A percentile compares a stretch with the other conserved stretches of the same genome.
These are phyloP conservation scores for Hypanus sabinus DNA, from an alignment of 2,113 vertebrate species.

Conservation along the genomic window DNA sequence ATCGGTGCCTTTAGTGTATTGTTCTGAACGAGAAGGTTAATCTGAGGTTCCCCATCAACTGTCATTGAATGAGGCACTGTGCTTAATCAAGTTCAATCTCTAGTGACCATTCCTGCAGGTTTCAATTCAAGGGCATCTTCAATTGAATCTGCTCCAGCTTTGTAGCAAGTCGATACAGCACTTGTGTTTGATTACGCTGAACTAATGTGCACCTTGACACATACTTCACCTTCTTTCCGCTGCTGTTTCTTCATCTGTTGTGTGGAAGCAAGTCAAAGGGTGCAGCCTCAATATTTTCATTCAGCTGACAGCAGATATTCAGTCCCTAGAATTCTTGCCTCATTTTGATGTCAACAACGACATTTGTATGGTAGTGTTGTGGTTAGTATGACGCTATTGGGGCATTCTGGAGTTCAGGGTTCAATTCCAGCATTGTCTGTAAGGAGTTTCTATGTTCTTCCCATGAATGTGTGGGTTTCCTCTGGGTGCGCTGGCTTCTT, in stretches of 20 bases:
- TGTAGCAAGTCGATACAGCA: neutral
- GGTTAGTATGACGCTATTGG: too few species aligned
- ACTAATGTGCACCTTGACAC: neutral
- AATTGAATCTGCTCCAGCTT: neutral
- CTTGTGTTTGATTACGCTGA: neutral
- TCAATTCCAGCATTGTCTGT: too few species aligned
- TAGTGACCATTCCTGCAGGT: neutral
- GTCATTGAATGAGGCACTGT: neutral
- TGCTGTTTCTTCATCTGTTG: neutral
- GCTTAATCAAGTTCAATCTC: neutral
- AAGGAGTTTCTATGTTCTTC: too few species aligned
- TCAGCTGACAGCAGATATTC: neutral
- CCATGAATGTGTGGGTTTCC: too few species aligned
- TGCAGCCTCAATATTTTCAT: neutral
- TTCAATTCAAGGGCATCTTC: slow-evolving; percentile 18
- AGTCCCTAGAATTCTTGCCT: too few species aligned
- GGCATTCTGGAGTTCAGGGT: too few species aligned
- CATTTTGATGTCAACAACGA: neutral
- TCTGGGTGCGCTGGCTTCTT: too few species aligned
- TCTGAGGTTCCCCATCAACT: neutral
- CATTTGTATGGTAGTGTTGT: too few species aligned
- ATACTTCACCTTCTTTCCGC: neutral
- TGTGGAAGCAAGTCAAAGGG: neutral
- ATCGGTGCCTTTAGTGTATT: neutral
- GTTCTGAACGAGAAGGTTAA: neutral